phyloP scores from a whole-genome alignment of 2,113 vertebrate genomes.

The Merops nubicus region DNA sequence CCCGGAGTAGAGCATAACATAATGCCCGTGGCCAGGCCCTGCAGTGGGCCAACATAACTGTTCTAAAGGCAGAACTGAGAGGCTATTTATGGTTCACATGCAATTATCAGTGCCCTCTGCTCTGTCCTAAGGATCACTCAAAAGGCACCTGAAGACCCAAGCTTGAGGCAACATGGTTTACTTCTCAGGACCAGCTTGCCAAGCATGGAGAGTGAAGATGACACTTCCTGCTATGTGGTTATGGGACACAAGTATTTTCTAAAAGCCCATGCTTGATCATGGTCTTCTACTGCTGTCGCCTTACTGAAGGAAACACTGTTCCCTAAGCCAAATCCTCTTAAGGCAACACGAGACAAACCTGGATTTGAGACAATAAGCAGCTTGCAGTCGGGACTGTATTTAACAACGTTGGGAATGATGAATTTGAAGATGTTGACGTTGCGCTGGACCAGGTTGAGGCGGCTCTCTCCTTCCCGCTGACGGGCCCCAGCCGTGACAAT shows the following conservation, averaged over 20 bases:
- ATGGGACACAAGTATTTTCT: neutral
- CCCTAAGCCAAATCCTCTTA: neutral
- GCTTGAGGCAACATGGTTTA: neutral
- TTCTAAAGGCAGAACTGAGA: neutral
- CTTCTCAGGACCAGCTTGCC: neutral
- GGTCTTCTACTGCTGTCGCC: neutral
- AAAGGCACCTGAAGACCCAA: neutral
- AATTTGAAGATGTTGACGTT: conserved; percentile 99
- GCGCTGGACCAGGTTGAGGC: conserved; percentile 96
- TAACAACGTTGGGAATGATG: conserved; percentile 97
- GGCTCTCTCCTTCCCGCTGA: conserved; percentile 97
- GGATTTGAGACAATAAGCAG: conserved; percentile 96
- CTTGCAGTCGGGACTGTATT: conserved; percentile 95
- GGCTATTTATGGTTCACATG: neutral
- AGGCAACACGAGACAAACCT: conserved; percentile 78
- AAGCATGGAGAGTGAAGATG: neutral
- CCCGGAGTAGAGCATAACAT: neutral
- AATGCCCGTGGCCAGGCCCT: neutral
- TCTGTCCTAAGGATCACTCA: neutral
- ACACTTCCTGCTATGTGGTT: neutral
- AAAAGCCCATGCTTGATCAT: neutral
- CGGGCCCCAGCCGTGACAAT: conserved; percentile 96
- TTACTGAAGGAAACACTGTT: neutral
- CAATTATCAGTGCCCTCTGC: neutral
- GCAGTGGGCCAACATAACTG: neutral